Evolutionary conservation across 2,113 vertebrate genomes (phyloP), one percentile per base, ranked within the genome.

Genomic region (Buteo buteo): DNA sequence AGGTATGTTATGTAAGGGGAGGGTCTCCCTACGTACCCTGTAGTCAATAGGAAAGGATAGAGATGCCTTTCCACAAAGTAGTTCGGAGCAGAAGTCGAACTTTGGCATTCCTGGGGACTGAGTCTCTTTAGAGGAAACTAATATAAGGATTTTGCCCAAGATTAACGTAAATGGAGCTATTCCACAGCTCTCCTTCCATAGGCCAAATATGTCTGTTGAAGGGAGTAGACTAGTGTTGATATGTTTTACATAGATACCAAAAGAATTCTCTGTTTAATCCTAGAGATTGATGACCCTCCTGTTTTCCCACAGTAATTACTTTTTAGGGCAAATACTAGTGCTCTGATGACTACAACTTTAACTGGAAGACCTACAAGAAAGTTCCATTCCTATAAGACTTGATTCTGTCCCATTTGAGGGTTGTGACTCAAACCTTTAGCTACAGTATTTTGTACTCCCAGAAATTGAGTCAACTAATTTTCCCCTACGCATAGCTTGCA

Each of bases 1-100:
- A 34, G 29, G 11, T 20, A 6, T 12, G 17, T 72, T 22, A 5
- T 2, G 3, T 25, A 17, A 52, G 10, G 24, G 15, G 3, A 45
- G 2, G 32, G 9, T 80, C 40, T 65, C n/a, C 10, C 26, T 36
- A 1, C 5, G 12, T 22, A 26, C 10, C 7, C 26, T 1, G 0
- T 25, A 42, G 7, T 21, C n/a, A 57, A 38, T 26, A 49, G 47
- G 19, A 47, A 52, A 82, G 16, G 52, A 54, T 21, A 36, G 40
- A 49, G 7, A 36, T 44, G 28, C 11, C 29, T 11, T n/a, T 80
- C 40, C 16, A 28, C 50, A 38, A 57, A 17, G 14, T 16, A 26
- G 9, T 49, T 50, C 32, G 55, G 47, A 55, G 11, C 24, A 67
- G 44, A 82, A 78, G 25, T 32, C 14, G 26, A 34, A 49, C 11